Base-by-base conservation (phyloP, 2,113 vertebrate genomes). In the Microtus montanus region DNA sequence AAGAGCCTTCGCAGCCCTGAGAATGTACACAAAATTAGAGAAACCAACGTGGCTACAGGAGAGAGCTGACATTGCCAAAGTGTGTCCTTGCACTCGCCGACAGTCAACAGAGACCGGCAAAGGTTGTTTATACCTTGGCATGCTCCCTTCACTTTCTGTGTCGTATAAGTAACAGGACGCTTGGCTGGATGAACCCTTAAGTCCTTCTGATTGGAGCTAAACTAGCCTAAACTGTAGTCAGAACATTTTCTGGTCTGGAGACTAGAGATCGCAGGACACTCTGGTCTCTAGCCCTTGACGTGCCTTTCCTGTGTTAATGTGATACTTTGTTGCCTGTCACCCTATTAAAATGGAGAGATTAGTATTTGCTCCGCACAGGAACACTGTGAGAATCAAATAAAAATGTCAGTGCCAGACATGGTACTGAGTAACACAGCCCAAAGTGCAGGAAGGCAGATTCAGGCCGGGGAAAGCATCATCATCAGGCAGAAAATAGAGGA, bases 1-100 rank as follows among this genome's bases (percentile, higher is more conserved):
- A 86, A 58, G 92, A 94, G 41, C 4, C 70, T 94, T 95, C 47
- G 78, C 78, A 92, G 66, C 15, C 86, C 78, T 66, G 66, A 73
- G 35, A 89, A 80, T 7, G 78, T 33, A 30, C 33, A 77, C 38
- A 79, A 44, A 71, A 78, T 7, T 26, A 44, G 17, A 84, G 64
- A 92, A 91, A 79, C 14, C 5, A 70, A 54, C 24, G 10, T 10
- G 78, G 88, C 70, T 44, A 8, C 10, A 26, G 74, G 63, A 58
- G 77, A n/a, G 17, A 26, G 58, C 17, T 14, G 66, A 14, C 1
- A 11, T 41, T 70, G n/a, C 74, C 64, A 71, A 17, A 13, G 1
- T 93, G 61, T 87, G 5, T 58, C 80, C 95, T 87, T 83, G 35
- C 92, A 78, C 14, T 71, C 12, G 47, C 19, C 20, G 47, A 90